Conservation (phyloP, 2,888 invertebrate species). For the Plebejus melissa region DNA sequence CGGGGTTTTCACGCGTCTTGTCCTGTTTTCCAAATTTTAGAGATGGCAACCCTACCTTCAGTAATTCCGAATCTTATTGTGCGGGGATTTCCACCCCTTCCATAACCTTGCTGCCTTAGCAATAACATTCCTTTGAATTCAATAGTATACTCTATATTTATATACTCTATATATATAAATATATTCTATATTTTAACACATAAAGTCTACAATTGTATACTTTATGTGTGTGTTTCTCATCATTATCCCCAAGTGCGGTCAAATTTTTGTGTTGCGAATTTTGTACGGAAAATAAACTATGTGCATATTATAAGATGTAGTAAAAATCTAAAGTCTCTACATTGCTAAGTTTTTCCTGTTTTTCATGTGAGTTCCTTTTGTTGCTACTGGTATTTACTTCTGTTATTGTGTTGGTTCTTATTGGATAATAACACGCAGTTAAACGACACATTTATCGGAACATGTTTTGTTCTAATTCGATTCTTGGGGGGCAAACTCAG, state of each 20-base stretch:
- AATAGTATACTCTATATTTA: not conserved
- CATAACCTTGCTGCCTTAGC: slow-evolving; percentile 49
- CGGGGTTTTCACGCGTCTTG: no score
- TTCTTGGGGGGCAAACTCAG: slow-evolving; percentile 27
- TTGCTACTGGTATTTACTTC: not conserved
- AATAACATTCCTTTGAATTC: slow-evolving; percentile 46
- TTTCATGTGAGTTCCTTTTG: not conserved
- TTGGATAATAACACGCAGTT: not conserved
- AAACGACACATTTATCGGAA: slow-evolving; percentile 10
- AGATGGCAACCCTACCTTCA: not conserved
- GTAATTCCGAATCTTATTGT: slow-evolving; percentile 39
- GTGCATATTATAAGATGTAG: not conserved
- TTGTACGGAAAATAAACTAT: not conserved
- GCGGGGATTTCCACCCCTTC: slow-evolving; percentile 50
- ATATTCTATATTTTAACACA: not conserved
- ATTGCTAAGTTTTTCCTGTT: not conserved
- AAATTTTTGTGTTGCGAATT: not conserved
- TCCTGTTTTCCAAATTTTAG: no score
- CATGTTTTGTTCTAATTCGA: slow-evolving; percentile 36
- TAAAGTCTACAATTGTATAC: not conserved
- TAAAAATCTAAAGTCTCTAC: not conserved
- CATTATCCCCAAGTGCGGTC: not conserved
- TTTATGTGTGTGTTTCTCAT: not conserved
- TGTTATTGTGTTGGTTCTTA: not conserved
- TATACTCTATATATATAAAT: not conserved